phyloP scores from a whole-genome alignment of 1,140 invertebrate genomes.

The Drosophila obscura region DNA sequence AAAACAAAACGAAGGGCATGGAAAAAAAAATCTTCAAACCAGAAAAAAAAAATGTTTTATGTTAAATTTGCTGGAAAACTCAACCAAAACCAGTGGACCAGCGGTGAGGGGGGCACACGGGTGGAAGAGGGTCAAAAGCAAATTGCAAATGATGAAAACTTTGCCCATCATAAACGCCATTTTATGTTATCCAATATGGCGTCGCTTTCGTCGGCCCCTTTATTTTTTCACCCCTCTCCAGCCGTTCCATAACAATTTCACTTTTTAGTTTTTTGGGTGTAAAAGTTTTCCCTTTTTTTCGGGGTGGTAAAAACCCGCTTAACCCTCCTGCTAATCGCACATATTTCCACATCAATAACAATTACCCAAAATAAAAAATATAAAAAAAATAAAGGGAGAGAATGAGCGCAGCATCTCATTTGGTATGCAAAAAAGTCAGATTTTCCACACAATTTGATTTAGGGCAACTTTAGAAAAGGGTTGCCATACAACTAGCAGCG shows the following conservation, averaged over 20 bases:
- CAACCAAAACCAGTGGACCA: conserved; percentile 9
- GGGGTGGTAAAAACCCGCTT: background rate
- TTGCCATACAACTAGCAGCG: too few species aligned
- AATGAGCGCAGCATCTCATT: conserved; percentile 39
- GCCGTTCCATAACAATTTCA: conserved; percentile 60
- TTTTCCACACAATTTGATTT: conserved; percentile 61
- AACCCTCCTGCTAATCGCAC: conserved; percentile 51
- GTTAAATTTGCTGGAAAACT: conserved; percentile 71
- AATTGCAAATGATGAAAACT: conserved; percentile 74
- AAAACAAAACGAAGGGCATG: conserved; percentile 15
- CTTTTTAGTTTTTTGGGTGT: conserved; percentile 57
- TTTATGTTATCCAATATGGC: conserved; percentile 74
- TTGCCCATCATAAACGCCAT: conserved; percentile 75
- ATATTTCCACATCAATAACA: conserved; percentile 74
- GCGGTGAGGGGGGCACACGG: background rate
- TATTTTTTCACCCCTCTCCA: background rate
- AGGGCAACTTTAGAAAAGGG: too few species aligned
- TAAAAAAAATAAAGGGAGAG: background rate
- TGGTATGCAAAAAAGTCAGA: conserved; percentile 43
- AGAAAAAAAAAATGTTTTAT: conserved; percentile 50
- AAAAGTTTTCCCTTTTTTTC: conserved; percentile 38
- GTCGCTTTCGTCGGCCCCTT: conserved; percentile 32
- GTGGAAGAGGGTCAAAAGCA: conserved; percentile 54
- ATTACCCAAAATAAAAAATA: conserved; percentile 51
- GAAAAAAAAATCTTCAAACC: conserved; percentile 16